phyloP scores from a whole-genome alignment of 1,140 invertebrate genomes.

The Atta colombica region DNA sequence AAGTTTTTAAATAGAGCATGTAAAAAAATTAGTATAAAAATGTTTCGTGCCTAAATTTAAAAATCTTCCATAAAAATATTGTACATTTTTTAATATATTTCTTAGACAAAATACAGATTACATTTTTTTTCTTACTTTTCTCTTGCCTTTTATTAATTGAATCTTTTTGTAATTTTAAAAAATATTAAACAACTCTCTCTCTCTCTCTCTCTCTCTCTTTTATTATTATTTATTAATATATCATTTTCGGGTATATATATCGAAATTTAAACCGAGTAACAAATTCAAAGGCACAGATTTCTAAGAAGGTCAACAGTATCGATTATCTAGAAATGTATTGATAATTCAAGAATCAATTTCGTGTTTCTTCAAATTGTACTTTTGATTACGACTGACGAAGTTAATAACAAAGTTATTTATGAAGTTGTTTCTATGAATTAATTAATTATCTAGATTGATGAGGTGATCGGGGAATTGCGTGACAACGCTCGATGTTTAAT shows the following conservation, averaged over 20 bases:
- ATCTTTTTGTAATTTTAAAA: background rate
- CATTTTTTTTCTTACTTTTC: background rate
- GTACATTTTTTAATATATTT: background rate
- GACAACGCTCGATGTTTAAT: constrained; percentile 30
- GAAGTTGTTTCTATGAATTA: constrained; percentile 47
- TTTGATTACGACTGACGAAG: constrained; percentile 8
- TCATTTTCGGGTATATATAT: background rate
- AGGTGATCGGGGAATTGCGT: constrained; percentile 62
- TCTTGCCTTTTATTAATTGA: background rate
- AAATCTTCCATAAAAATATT: constrained; percentile 3
- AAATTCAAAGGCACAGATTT: constrained; percentile 36
- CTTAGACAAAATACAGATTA: background rate
- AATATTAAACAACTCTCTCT: background rate
- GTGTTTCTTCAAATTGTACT: constrained; percentile 39
- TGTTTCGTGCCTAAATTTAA: background rate
- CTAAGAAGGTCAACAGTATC: constrained; percentile 70
- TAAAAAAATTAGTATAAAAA: background rate
- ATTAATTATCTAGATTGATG: constrained; percentile 63
- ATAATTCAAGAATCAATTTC: constrained; percentile 56
- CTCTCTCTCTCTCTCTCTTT: background rate
- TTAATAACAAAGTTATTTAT: constrained; percentile 29
- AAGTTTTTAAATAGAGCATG: background rate
- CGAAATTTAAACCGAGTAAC: background rate
- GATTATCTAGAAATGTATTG: constrained; percentile 51
- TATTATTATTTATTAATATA: background rate